A percentile compares a stretch with the other conserved stretches of the same genome.
phyloP scores from a whole-genome alignment of 23 tunicate species.

The Oikopleura vanhoeffeni region DNA sequence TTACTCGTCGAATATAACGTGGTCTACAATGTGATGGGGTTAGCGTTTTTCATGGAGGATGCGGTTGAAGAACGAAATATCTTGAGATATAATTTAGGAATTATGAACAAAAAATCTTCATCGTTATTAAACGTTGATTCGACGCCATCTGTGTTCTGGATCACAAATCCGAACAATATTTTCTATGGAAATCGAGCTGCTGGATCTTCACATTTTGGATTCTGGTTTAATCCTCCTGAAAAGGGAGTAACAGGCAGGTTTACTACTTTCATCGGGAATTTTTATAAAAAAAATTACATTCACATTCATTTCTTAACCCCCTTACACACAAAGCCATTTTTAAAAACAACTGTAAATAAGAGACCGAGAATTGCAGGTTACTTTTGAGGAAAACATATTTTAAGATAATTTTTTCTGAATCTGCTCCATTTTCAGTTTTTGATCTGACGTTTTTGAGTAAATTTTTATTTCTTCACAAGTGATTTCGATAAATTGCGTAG shows the following conservation, averaged over 20 bases:
- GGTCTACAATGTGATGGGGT: slow-evolving; percentile 65
- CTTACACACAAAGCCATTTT: no score
- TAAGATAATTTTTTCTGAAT: no score
- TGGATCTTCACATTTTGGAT: slow-evolving; percentile 85
- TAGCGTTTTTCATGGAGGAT: slow-evolving; percentile 87
- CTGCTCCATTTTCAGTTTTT: no score
- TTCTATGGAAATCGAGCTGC: slow-evolving; percentile 70
- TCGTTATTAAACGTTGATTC: slow-evolving; percentile 30
- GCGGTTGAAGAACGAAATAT: slow-evolving; percentile 66
- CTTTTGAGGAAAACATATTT: no score
- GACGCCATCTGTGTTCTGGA: slow-evolving; percentile 67
- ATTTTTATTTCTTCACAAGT: no score
- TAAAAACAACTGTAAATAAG: no score
- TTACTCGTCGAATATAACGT: slow-evolving; percentile 61
- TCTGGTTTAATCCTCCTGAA: slow-evolving; percentile 34
- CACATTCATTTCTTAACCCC: no score
- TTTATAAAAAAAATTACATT: no score
- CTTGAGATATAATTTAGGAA: slow-evolving; percentile 58
- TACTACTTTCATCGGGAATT: no score
- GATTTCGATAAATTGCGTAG: no score
- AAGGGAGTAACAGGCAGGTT: neutral
- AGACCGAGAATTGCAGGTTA: no score
- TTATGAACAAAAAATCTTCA: slow-evolving; percentile 65
- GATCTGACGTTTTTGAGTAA: no score
- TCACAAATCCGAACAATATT: slow-evolving; percentile 73